Conservation (phyloP, 2,888 invertebrate species). For the Uropetala carovei region DNA sequence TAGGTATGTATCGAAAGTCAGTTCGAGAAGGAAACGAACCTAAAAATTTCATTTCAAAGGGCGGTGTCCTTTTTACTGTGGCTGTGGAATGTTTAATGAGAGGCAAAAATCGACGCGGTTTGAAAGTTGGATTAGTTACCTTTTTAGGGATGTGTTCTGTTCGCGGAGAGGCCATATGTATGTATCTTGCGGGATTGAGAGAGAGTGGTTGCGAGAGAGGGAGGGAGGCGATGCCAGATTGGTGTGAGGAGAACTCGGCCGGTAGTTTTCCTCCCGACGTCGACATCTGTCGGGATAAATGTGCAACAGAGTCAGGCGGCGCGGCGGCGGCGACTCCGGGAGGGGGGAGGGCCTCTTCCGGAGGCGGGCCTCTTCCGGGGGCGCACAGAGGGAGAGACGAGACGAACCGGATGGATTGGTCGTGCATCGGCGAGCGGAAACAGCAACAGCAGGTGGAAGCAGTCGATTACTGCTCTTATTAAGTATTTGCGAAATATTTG, state of each 20-base stretch:
- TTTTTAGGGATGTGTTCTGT: background rate
- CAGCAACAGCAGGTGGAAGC: background rate
- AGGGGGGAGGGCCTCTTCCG: background rate
- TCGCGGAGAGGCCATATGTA: too few species aligned
- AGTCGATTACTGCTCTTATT: too few species aligned
- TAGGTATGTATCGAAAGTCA: too few species aligned
- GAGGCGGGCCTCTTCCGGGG: background rate
- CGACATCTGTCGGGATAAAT: slow-evolving; percentile 61
- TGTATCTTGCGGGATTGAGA: background rate
- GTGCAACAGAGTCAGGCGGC: slow-evolving; percentile 22
- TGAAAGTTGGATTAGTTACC: background rate
- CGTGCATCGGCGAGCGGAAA: background rate
- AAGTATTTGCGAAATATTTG: too few species aligned
- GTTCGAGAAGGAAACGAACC: too few species aligned
- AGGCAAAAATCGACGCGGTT: too few species aligned
- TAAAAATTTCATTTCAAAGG: too few species aligned
- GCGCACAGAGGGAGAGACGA: background rate
- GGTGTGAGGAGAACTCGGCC: background rate
- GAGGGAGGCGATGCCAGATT: background rate
- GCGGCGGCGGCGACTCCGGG: background rate
- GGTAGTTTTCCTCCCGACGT: slow-evolving; percentile 60
- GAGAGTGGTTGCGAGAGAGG: background rate
- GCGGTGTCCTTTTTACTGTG: too few species aligned
- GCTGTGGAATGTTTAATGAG: too few species aligned
- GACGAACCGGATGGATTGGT: slow-evolving; percentile 27